These are phyloP conservation scores for Ctenochaetus hawaiiensis DNA, from an alignment of 2,797 vertebrate genomes.

Conservation along the genomic window DNA sequence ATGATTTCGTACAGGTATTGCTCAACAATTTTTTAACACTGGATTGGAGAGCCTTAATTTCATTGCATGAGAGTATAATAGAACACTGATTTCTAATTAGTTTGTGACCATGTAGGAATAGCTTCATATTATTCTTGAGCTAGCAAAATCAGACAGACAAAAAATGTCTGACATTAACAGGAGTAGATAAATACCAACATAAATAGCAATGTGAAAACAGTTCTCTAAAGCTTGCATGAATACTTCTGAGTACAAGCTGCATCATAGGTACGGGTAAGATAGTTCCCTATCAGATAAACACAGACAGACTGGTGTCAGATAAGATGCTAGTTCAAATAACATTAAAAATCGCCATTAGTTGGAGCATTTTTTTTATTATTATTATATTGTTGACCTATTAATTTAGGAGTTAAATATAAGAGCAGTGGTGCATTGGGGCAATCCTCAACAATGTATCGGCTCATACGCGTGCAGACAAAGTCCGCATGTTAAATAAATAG, in stretches of 20 bases:
- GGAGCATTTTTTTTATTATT: not conserved
- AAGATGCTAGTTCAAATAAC: not conserved
- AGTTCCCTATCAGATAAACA: not conserved
- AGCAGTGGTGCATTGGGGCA: not conserved
- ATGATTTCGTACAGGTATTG: not conserved
- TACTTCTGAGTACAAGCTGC: not conserved
- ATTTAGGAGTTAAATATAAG: not conserved
- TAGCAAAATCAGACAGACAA: not conserved
- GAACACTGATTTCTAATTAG: conserved; percentile 11
- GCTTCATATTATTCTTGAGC: not conserved
- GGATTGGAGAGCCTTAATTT: no score
- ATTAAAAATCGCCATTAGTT: not conserved
- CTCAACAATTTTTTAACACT: not conserved
- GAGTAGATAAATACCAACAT: not conserved
- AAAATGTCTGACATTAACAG: not conserved
- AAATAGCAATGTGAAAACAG: not conserved
- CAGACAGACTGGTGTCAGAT: not conserved
- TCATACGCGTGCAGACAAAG: not conserved
- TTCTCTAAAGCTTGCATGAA: not conserved
- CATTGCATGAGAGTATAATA: not conserved
- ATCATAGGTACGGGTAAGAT: not conserved
- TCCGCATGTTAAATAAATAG: not conserved
- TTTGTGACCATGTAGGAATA: not conserved
- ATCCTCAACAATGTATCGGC: no score
- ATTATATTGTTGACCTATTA: not conserved